A percentile compares a stretch with the other conserved stretches of the same genome.
phyloP scores from a whole-genome alignment of 2,113 vertebrate species.

The Nesogale talazaci region DNA sequence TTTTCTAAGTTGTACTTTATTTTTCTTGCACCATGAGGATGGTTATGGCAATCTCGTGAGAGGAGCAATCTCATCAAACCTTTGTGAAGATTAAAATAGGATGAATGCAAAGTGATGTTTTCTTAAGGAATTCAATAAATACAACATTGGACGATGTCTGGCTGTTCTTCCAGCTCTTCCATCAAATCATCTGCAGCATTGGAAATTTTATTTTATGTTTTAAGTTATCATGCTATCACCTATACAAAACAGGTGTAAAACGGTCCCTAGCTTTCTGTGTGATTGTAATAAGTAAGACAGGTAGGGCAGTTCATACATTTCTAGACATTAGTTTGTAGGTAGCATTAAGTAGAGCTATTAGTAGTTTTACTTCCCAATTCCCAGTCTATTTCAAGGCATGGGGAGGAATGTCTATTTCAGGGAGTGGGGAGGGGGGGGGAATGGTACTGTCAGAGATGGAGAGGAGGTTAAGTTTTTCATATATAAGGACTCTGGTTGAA shows the following conservation, averaged over 20 bases:
- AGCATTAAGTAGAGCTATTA: background rate
- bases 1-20: background rate
- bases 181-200: background rate
- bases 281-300: background rate
- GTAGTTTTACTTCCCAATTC: background rate
- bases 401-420: too few relatives aligned
- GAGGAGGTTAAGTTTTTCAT: background rate
- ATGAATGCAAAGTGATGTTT: background rate
- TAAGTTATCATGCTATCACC: background rate
- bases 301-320: background rate
- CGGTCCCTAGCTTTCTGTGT: background rate
- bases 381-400: background rate
- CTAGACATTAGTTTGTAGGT: background rate
- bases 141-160: background rate
- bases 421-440: background rate
- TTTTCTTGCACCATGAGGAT: background rate
- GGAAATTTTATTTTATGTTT: background rate
- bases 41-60: background rate
- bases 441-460: background rate
- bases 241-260: background rate
- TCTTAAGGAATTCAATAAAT: background rate
- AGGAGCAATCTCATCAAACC: background rate
- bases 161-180: background rate
- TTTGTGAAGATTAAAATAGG: slow-evolving; percentile 40
- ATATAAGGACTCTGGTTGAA: background rate